phyloP scores from a whole-genome alignment of 2,888 invertebrate species.

The Furcula furcula region DNA sequence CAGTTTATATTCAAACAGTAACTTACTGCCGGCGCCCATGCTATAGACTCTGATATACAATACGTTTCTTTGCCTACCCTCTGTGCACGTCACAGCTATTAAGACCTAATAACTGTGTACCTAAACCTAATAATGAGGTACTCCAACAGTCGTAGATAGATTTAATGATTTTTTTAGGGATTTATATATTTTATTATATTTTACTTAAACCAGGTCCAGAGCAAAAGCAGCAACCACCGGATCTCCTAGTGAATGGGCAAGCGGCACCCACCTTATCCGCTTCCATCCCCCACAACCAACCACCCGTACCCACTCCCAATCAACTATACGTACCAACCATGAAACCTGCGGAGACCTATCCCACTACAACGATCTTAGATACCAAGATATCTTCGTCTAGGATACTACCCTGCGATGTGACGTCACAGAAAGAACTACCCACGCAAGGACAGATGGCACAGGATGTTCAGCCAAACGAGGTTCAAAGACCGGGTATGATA shows the following conservation, averaged over 20 bases:
- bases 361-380: constrained; percentile 16
- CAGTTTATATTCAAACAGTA: no score
- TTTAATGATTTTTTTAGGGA: no score
- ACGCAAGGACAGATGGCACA: background rate
- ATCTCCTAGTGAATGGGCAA: constrained; percentile 62
- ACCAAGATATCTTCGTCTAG: constrained; percentile 7
- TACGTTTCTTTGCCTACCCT: no score
- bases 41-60: no score
- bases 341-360: constrained; percentile 4
- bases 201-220: constrained; percentile 29
- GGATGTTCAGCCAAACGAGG: constrained; percentile 19
- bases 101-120: no score
- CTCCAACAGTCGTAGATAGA: no score
- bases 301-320: constrained; percentile 23
- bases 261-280: constrained; percentile 21
- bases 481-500: constrained; percentile 17
- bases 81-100: no score
- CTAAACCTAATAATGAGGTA: no score
- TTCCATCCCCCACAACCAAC: constrained; percentile 14
- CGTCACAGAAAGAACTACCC: background rate
- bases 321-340: constrained; percentile 33
- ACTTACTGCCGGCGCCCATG: no score
- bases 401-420: background rate
- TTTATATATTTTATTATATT: no score
- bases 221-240: constrained; percentile 60